Percentiles rank a stretch among this genome's conserved stretches.
phyloP scores from a whole-genome alignment of 2,113 vertebrate genomes.

The Sylvilagus bachmani region DNA sequence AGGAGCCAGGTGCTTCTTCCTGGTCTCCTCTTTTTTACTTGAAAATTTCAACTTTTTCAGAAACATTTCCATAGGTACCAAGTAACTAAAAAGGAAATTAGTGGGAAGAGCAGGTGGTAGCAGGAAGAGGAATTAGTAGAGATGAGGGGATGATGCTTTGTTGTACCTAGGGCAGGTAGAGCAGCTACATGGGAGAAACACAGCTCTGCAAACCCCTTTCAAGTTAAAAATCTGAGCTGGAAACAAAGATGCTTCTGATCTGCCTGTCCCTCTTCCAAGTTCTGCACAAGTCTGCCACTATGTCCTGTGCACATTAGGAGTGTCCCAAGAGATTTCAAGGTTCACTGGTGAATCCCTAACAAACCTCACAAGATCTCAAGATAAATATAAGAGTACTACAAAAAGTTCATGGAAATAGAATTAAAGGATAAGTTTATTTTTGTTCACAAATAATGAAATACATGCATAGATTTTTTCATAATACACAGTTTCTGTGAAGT shows the following conservation, averaged over 20 bases:
- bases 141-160: background rate
- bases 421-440: too few species aligned
- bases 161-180: background rate
- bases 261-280: fast-evolving
- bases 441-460: too few species aligned
- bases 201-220: background rate
- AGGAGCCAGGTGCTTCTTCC: too few species aligned
- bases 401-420: too few species aligned
- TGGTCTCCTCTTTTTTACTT: too few species aligned
- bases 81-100: background rate
- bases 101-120: background rate
- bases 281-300: background rate
- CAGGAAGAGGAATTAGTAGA: background rate
- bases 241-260: fast-evolving
- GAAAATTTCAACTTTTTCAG: background rate
- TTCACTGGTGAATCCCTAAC: background rate
- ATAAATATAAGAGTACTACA: background rate
- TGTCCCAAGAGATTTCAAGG: fast-evolving
- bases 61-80: background rate
- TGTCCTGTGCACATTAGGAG: too few species aligned
- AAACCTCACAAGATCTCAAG: background rate
- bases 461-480: too few species aligned
- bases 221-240: background rate
- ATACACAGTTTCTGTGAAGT: too few species aligned
- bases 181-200: background rate